Base-by-base conservation (phyloP, 64 coral and sea anemone genomes). In the Montipora capricornis region DNA sequence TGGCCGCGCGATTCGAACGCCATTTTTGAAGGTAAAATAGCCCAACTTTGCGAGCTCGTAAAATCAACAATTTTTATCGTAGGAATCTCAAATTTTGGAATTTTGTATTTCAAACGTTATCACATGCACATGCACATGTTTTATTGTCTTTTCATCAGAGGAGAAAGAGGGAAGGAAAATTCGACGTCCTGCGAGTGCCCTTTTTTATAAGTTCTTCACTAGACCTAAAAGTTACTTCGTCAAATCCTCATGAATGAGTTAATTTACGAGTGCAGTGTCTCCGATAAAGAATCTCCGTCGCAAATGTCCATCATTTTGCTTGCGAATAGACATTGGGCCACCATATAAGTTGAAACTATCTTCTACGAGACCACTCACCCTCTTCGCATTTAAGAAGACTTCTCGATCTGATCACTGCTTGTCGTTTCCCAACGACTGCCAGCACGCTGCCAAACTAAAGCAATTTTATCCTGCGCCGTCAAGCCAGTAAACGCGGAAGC, bases 271-370 rank as follows among this genome's bases (percentile, higher is more conserved):
- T 37, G 29, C 29, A 37, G 29, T 37, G 29, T 37, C 1, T 37
- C 29, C 29, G 29, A 37, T 37, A 37, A 37, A 37, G 29, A 37
- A 37, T 20, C 87, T 75, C 5, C 75, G 45, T 17, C 29, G 50
- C 4, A 88, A 16, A 59, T 76, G 87, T 53, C 87, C 87, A 88
- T 8, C 29, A 76, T 11, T 76, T 58, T 88, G 87, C 7, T 8
- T 76, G 16, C 16, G 47, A 24, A 26, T 57, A 88, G 22, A 88
- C 87, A n/a, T 88, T 9, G 16, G 87, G 26, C 26, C 26, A 26
- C 26, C 26, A 26, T 26, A 26, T 26, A 26, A 26, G 26, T 26
- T 26, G 26, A 20, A 88, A 88, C 59, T 88, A 73, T 4, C 87
- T 13, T 2, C 50, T 88, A 16, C 6, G 47, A 16, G 87, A 73